A percentile compares a stretch with the other conserved stretches of the same genome.
These are phyloP conservation scores for Probaryconus sp. DNA, from an alignment of 1,140 invertebrate genomes.

Conservation along the genomic window DNA sequence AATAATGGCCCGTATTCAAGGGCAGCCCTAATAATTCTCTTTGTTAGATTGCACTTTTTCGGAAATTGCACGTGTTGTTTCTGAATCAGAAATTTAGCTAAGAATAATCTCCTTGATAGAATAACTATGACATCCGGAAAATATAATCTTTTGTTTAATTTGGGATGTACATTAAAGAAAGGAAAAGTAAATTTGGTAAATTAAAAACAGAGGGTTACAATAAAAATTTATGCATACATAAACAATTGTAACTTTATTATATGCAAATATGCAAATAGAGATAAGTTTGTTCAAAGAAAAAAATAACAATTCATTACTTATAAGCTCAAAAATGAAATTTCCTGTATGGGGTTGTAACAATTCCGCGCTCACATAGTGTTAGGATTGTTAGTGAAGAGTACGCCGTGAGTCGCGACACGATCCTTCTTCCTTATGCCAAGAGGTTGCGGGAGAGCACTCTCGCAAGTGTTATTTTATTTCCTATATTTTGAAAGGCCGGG, in stretches of 20 bases:
- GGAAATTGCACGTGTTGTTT: conserved; percentile 65
- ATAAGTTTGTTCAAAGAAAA: no score
- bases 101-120: conserved; percentile 11
- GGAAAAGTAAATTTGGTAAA: no score
- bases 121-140: no score
- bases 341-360: conserved; percentile 49
- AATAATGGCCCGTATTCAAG: conserved; percentile 74
- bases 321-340: conserved; percentile 62
- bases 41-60: conserved; percentile 68
- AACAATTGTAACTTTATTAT: no score
- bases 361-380: conserved; percentile 41
- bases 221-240: not conserved
- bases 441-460: conserved; percentile 57
- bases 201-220: no score
- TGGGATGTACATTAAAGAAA: no score
- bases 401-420: conserved; percentile 51
- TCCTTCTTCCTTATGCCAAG: conserved; percentile 64
- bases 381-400: conserved; percentile 34
- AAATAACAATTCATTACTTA: no score
- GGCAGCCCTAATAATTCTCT: conserved; percentile 69
- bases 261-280: no score
- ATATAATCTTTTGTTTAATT: conserved; percentile 1
- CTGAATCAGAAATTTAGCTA: not conserved
- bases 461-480: conserved; percentile 67
- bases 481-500: conserved; percentile 60